These are phyloP conservation scores for Parnassius smintheus DNA, from an alignment of 2,888 invertebrate genomes.

Conservation along the genomic window DNA sequence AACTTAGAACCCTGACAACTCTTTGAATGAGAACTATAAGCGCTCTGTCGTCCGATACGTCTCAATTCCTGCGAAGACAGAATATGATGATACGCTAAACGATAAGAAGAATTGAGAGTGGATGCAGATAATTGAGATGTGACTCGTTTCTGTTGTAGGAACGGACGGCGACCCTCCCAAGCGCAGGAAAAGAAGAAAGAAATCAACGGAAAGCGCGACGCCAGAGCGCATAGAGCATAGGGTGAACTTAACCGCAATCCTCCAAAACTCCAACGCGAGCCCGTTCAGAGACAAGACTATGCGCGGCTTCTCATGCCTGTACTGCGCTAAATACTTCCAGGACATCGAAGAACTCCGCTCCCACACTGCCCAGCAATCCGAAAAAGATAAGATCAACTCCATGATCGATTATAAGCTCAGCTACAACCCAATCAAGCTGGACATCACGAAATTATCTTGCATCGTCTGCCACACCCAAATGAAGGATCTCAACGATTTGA, in stretches of 20 bases:
- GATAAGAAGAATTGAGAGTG: slow-evolving; percentile 48
- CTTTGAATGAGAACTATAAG: slow-evolving; percentile 19
- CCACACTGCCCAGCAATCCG: slow-evolving; percentile 61
- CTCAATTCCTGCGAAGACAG: slow-evolving; percentile 32
- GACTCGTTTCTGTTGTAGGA: slow-evolving; percentile 77
- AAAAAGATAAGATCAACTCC: slow-evolving; percentile 69
- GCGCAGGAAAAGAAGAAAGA: slow-evolving; percentile 69
- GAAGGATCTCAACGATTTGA: slow-evolving; percentile 62
- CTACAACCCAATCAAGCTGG: slow-evolving; percentile 73
- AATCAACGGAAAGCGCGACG: slow-evolving; percentile 66
- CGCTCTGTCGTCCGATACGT: slow-evolving; percentile 28
- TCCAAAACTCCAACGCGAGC: slow-evolving; percentile 74
- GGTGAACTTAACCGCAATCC: slow-evolving; percentile 69
- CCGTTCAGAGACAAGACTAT: slow-evolving; percentile 73
- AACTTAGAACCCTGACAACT: neutral
- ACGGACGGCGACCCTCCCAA: slow-evolving; percentile 61
- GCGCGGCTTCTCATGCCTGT: slow-evolving; percentile 72
- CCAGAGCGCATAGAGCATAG: slow-evolving; percentile 75
- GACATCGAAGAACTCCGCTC: slow-evolving; percentile 58
- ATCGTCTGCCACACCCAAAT: slow-evolving; percentile 57
- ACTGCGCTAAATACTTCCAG: slow-evolving; percentile 65
- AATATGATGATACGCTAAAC: slow-evolving; percentile 36
- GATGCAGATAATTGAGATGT: slow-evolving; percentile 70
- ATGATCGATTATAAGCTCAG: slow-evolving; percentile 75
- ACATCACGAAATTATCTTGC: slow-evolving; percentile 65